These are phyloP conservation scores for Limnephilus lunatus DNA, from an alignment of 2,888 invertebrate species.

Conservation along the genomic window DNA sequence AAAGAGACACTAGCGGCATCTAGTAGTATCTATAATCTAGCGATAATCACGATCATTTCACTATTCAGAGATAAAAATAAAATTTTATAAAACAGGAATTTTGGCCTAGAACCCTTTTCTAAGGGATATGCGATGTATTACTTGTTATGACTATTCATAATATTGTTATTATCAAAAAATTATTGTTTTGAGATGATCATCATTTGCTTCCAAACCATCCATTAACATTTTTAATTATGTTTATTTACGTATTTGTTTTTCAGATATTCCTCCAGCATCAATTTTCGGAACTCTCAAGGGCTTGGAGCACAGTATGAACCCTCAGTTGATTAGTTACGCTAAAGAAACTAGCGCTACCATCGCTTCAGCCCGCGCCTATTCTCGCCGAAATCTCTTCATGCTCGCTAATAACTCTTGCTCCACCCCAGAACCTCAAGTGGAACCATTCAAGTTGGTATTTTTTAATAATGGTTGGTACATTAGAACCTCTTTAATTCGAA, in stretches of 20 bases:
- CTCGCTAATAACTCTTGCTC: conserved; percentile 74
- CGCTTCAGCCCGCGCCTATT: conserved; percentile 87
- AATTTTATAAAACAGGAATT: too few relatives aligned
- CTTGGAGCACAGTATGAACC: conserved; percentile 94
- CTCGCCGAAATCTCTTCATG: conserved; percentile 87
- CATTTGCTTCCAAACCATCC: background rate
- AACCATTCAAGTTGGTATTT: conserved; percentile 81
- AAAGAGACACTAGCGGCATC: too few relatives aligned
- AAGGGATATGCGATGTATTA: background rate
- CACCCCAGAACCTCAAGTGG: conserved; percentile 78
- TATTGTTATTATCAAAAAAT: background rate
- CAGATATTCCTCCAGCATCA: conserved; percentile 77
- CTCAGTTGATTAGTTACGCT: conserved; percentile 92
- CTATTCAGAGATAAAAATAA: too few relatives aligned
- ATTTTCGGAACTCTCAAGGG: conserved; percentile 91
- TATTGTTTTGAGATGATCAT: background rate
- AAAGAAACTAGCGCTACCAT: conserved; percentile 93
- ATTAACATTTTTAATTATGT: background rate
- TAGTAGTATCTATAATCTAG: too few relatives aligned
- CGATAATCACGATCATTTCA: too few relatives aligned
- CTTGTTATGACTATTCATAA: background rate
- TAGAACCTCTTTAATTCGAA: too few relatives aligned
- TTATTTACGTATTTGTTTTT: background rate
- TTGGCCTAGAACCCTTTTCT: too few relatives aligned
- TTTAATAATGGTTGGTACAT: conserved; percentile 25